Percentiles rank a stretch among this genome's conserved stretches.
Evolutionary conservation across 35 echinoderm and acorn worm species (phyloP).

Genomic region (Ptychodera flava): DNA sequence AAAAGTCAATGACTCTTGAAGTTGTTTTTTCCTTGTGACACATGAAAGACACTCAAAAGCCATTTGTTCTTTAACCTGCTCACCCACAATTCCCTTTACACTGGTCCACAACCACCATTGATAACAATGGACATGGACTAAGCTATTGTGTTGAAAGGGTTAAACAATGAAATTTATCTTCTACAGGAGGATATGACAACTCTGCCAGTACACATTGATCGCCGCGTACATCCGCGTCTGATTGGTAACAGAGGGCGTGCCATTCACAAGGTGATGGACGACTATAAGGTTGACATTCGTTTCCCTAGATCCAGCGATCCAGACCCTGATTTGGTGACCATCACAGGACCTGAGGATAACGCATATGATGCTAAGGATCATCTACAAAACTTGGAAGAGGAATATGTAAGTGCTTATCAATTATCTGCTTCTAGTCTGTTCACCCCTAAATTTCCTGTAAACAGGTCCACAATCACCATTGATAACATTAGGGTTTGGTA

Average conservation of each 20-base stretch:
- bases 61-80: no score
- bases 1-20: no score
- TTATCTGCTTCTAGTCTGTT: background rate
- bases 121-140: no score
- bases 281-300: conserved; percentile 86
- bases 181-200: conserved; percentile 67
- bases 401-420: conserved; percentile 69
- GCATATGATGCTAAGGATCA: conserved; percentile 69
- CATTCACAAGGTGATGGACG: conserved; percentile 89
- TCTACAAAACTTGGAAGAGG: conserved; percentile 70
- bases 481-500: background rate
- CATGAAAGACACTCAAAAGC: no score
- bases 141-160: no score
- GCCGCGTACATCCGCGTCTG: conserved; percentile 76
- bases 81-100: no score
- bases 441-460: no score
- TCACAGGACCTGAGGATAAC: conserved; percentile 68
- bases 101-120: no score
- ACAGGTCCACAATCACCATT: no score
- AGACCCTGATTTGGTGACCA: conserved; percentile 59
- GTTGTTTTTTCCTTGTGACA: no score
- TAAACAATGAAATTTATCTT: background rate
- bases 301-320: conserved; percentile 65
- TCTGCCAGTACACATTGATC: conserved; percentile 53
- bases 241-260: conserved; percentile 67